Evolutionary conservation across 1,140 invertebrate species (phyloP).

Genomic region (Drosophila rhopaloa): DNA sequence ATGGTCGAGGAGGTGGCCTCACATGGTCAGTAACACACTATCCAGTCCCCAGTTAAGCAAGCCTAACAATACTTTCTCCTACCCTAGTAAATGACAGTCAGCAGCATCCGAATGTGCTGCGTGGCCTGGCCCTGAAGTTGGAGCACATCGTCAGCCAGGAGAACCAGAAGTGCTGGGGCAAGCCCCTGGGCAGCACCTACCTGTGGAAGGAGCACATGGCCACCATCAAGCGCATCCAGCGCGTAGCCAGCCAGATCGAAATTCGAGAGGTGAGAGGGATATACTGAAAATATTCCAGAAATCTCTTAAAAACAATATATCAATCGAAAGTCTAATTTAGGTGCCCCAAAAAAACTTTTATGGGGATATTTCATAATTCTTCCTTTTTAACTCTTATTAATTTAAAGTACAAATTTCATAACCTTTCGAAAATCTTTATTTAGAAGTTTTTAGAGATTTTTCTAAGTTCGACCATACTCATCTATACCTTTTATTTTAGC

Average conservation of each 20-base stretch:
- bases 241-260: conserved; percentile 92
- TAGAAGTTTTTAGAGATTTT: too few relatives aligned
- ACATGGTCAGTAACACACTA: conserved; percentile 91
- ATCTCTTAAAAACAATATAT: too few relatives aligned
- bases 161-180: conserved; percentile 91
- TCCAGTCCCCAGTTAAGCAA: neutral
- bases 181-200: conserved; percentile 93
- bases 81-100: conserved; percentile 92
- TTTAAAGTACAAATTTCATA: too few relatives aligned
- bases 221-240: conserved; percentile 92
- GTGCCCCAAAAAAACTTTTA: too few relatives aligned
- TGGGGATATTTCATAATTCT: too few relatives aligned
- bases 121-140: conserved; percentile 91
- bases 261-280: conserved; percentile 90
- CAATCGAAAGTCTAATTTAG: too few relatives aligned
- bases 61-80: neutral
- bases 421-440: too few relatives aligned
- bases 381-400: too few relatives aligned
- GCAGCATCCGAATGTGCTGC: conserved; percentile 93
- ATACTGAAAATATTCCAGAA: too few relatives aligned
- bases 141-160: conserved; percentile 88
- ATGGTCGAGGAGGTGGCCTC: conserved; percentile 97
- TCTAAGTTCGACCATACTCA: neutral
- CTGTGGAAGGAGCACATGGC: conserved; percentile 95
- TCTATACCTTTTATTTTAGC: conserved; percentile 85